Evolutionary conservation across 2,113 vertebrate genomes (phyloP).

Genomic region (Piprites chloris): DNA sequence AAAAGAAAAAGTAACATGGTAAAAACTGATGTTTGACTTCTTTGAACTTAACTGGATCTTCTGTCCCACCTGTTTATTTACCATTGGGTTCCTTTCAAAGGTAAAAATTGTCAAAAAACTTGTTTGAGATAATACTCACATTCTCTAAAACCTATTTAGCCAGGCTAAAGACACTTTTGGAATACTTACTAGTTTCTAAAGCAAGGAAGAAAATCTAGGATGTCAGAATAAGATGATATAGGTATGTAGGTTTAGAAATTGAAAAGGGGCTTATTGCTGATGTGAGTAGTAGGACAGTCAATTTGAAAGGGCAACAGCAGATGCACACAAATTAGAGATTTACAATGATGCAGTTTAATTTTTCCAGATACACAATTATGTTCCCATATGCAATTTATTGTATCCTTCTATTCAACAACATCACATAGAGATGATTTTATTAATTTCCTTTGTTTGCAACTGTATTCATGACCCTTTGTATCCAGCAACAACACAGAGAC

Average conservation of each 20-base stretch:
- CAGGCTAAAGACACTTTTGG: conserved; percentile 25
- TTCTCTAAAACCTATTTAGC: conserved; percentile 34
- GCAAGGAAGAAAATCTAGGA: conserved; percentile 38
- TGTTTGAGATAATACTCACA: background rate
- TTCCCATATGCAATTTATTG: background rate
- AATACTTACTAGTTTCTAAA: conserved; percentile 18
- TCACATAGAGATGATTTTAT: background rate
- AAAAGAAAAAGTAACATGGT: background rate
- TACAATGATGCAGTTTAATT: background rate
- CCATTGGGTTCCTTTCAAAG: conserved; percentile 13
- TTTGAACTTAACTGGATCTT: background rate
- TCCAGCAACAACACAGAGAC: background rate
- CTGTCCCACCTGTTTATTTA: conserved; percentile 19
- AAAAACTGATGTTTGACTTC: conserved; percentile 5
- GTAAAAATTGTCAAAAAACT: background rate
- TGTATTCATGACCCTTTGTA: background rate
- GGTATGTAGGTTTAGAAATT: background rate
- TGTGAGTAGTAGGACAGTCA: background rate
- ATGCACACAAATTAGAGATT: background rate
- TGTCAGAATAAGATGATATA: background rate
- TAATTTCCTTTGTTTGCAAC: background rate
- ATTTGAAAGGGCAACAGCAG: background rate
- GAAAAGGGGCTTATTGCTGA: background rate
- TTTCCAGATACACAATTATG: background rate
- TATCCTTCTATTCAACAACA: background rate